These are phyloP conservation scores for Autographa gamma DNA, from an alignment of 2,888 invertebrate species.

Conservation along the genomic window DNA sequence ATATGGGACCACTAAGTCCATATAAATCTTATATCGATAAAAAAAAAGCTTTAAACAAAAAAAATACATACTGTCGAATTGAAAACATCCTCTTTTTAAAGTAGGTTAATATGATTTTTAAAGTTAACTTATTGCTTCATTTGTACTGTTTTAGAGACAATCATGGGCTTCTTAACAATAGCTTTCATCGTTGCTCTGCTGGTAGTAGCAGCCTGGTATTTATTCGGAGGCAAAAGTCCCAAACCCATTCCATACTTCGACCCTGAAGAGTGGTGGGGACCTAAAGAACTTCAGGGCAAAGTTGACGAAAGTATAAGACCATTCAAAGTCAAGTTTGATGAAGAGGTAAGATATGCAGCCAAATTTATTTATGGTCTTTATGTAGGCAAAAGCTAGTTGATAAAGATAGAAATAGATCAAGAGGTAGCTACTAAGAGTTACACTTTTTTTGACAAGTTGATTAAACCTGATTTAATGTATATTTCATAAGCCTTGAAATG, in stretches of 20 bases:
- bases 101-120: no score
- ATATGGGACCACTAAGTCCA: no score
- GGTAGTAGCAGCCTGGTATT: slow-evolving; percentile 53
- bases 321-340: slow-evolving; percentile 89
- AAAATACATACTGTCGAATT: no score
- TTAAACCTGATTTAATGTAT: no score
- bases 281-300: slow-evolving; percentile 76
- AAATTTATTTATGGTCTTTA: neutral
- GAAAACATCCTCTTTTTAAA: no score
- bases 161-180: slow-evolving; percentile 52
- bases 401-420: no score
- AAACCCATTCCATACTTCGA: slow-evolving; percentile 53
- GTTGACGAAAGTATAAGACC: slow-evolving; percentile 88
- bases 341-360: slow-evolving; percentile 79
- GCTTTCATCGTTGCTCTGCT: slow-evolving; percentile 44
- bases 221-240: slow-evolving; percentile 36
- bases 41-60: no score
- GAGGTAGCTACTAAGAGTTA: no score
- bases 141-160: neutral
- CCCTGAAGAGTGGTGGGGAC: slow-evolving; percentile 89
- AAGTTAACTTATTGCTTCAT: no score
- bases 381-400: neutral
- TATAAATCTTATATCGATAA: no score
- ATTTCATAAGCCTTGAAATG: no score
- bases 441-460: no score